Conservation (phyloP, 1,140 invertebrate genomes). For the Drosophila funebris region DNA sequence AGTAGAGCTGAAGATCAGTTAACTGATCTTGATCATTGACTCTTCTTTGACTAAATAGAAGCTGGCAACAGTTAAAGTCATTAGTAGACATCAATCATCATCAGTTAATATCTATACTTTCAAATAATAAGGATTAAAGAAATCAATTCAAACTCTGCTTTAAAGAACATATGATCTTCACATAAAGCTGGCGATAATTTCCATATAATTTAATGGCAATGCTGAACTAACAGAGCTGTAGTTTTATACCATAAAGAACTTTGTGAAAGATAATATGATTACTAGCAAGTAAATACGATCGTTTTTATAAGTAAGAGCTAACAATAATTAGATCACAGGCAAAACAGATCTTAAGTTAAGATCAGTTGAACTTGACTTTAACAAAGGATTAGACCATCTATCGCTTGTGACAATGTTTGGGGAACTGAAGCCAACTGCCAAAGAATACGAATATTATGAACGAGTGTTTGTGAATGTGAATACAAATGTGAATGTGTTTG, state of each 20-base stretch:
- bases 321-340: not conserved
- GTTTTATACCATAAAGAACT: not conserved
- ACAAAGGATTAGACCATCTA: constrained; percentile 1
- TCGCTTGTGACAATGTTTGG: too few species aligned
- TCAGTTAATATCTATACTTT: too few species aligned
- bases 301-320: not conserved
- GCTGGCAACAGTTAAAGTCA: too few species aligned
- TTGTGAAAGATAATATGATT: not conserved
- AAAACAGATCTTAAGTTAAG: not conserved
- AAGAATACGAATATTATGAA: constrained; percentile 4
- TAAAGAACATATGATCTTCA: not conserved
- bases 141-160: not conserved
- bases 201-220: constrained; percentile 14
- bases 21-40: too few species aligned
- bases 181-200: constrained; percentile 5
- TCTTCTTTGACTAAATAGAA: too few species aligned
- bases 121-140: too few species aligned
- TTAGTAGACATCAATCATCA: too few species aligned
- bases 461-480: not conserved
- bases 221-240: constrained; percentile 16
- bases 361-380: not conserved
- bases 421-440: not conserved
- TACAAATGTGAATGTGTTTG: constrained; percentile 13
- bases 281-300: constrained; percentile 5
- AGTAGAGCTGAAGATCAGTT: too few species aligned